phyloP scores from a whole-genome alignment of 2,113 vertebrate genomes.

The Gavia stellata region DNA sequence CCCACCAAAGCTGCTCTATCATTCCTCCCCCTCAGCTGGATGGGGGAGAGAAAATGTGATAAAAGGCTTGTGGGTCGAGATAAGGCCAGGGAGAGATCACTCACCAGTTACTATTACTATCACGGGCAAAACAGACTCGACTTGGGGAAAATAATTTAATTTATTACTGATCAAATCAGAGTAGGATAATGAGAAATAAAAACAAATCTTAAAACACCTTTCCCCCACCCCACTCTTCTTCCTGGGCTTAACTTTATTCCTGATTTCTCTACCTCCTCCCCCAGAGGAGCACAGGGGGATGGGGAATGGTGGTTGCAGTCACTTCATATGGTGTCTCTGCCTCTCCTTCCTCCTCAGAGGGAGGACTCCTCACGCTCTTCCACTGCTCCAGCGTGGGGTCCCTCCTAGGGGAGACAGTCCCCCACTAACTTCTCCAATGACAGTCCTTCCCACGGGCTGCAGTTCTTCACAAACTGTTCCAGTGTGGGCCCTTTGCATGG shows the following conservation, averaged over 20 bases:
- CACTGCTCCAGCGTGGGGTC: background rate
- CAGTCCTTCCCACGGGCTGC: no score
- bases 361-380: background rate
- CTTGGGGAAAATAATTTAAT: background rate
- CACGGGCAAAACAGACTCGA: background rate
- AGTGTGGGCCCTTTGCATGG: no score
- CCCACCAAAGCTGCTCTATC: background rate
- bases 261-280: background rate
- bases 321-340: background rate
- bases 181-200: background rate
- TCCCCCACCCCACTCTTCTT: background rate
- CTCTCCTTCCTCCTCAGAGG: background rate
- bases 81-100: background rate
- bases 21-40: background rate
- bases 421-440: no score
- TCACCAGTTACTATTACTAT: background rate
- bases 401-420: no score
- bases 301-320: background rate
- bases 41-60: background rate
- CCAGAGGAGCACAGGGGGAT: rapidly evolving
- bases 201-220: background rate
- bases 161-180: background rate
- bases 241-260: background rate
- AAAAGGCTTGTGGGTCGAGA: background rate
- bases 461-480: no score